phyloP scores from a whole-genome alignment of 2,797 vertebrate species.

The Cheirogaleus major region DNA sequence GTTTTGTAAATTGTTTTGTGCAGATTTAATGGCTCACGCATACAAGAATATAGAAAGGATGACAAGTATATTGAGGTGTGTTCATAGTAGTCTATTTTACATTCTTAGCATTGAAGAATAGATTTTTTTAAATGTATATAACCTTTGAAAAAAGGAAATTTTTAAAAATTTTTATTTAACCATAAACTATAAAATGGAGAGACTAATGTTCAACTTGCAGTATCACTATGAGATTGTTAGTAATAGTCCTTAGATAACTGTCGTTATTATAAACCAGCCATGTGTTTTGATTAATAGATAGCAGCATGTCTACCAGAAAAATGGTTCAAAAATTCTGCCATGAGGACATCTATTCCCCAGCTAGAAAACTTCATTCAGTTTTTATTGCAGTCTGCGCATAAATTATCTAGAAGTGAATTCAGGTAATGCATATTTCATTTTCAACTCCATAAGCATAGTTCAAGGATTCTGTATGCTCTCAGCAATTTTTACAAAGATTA shows the following conservation, averaged over 20 bases:
- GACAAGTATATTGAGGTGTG: neutral
- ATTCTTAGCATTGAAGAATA: neutral
- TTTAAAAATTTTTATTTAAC: neutral
- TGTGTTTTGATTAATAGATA: slow-evolving; percentile 85
- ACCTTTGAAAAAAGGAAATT: neutral
- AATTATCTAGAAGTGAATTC: slow-evolving; percentile 83
- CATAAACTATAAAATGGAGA: neutral
- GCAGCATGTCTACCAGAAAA: slow-evolving; percentile 89
- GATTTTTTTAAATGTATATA: neutral
- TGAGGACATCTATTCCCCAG: slow-evolving; percentile 87
- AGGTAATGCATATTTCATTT: slow-evolving; percentile 67
- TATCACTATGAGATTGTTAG: neutral
- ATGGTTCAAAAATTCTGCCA: slow-evolving; percentile 88
- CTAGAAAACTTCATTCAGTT: slow-evolving; percentile 91
- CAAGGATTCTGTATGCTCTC: neutral
- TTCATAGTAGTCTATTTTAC: neutral
- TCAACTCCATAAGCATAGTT: neutral
- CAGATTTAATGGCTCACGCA: neutral
- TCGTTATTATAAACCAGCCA: neutral
- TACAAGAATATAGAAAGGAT: neutral
- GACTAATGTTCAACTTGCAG: neutral
- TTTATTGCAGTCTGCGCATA: slow-evolving; percentile 86
- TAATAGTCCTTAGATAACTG: neutral
- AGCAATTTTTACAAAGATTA: slow-evolving; percentile 7
- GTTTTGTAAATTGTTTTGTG: neutral